Conservation (phyloP, 37 sponge, comb jelly and placozoan genomes). For the Axinella damicornis region DNA sequence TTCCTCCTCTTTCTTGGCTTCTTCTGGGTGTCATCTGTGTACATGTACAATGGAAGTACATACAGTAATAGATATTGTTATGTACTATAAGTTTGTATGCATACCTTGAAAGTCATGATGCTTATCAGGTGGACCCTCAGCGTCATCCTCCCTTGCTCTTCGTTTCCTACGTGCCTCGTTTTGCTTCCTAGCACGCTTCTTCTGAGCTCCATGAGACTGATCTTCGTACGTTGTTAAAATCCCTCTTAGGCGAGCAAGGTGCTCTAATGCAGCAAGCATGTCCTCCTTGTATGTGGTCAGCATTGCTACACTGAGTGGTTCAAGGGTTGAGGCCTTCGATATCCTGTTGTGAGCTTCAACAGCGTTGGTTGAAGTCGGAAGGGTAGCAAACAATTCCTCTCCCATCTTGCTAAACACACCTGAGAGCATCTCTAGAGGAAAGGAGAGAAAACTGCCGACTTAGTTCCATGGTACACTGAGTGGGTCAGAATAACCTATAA, state of each 20-base stretch:
- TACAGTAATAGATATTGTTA: no score
- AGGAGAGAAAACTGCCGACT: no score
- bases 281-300: background rate
- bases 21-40: no score
- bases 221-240: background rate
- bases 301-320: background rate
- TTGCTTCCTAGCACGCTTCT: background rate
- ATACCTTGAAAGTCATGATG: background rate
- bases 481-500: no score
- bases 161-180: background rate
- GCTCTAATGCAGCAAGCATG: background rate
- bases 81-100: no score
- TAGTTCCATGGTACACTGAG: no score
- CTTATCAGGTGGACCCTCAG: constrained; percentile 1
- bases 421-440: background rate
- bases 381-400: background rate
- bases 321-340: background rate
- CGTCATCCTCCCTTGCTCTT: background rate
- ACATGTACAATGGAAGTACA: no score
- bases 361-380: background rate
- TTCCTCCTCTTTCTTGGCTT: no score
- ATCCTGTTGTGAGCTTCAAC: background rate
- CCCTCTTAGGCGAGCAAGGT: background rate
- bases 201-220: background rate
- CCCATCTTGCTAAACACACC: background rate